Conservation (phyloP, 2,113 vertebrate genomes). For the Pyrgilauda ruficollis region DNA sequence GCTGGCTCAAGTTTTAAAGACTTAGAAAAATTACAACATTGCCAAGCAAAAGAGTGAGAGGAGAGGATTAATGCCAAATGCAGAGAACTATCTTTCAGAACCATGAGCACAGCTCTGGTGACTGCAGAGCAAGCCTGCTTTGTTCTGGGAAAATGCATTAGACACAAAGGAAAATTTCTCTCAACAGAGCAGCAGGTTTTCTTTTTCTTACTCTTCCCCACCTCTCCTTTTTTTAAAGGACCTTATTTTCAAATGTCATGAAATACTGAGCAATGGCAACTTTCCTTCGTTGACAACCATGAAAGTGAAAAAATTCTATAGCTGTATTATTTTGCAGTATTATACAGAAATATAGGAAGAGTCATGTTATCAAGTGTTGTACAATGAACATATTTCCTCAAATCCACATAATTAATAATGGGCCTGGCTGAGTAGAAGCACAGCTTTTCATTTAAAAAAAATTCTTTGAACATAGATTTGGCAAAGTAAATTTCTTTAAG, state of each 20-base stretch:
- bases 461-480: not conserved
- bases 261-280: not conserved
- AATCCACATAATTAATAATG: not conserved
- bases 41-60: not conserved
- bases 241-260: not conserved
- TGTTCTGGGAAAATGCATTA: not conserved
- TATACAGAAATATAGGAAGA: not conserved
- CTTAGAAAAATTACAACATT: not conserved
- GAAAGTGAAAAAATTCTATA: not conserved
- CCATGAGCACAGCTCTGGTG: not conserved
- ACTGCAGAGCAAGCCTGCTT: not conserved
- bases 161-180: not conserved
- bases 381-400: not conserved
- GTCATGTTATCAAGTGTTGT: rapidly evolving
- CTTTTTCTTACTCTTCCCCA: not conserved
- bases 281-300: not conserved
- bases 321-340: not conserved
- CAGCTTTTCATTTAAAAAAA: not conserved
- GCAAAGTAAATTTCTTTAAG: not conserved
- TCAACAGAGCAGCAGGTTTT: not conserved
- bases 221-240: not conserved
- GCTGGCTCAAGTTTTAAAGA: not conserved
- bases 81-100: conserved; percentile 5
- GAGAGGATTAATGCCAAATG: not conserved
- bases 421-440: not conserved